Conservation (phyloP, 1,140 invertebrate species). For the Penaeus vannamei region DNA sequence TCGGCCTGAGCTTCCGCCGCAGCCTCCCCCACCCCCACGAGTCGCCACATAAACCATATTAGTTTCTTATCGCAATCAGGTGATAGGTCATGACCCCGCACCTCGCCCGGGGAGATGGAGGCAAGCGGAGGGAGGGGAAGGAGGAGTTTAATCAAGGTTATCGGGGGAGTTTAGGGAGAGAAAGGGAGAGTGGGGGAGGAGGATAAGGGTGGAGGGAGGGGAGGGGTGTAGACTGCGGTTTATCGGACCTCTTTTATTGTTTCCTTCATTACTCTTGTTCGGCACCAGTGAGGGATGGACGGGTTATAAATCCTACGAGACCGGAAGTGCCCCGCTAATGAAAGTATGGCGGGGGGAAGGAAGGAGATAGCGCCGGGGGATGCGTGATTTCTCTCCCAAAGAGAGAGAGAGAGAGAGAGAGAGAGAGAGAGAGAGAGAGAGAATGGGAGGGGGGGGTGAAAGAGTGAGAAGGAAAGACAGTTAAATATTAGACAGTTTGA, state of each 20-base stretch:
- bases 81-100: constrained; percentile 42
- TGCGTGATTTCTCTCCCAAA: not conserved
- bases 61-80: constrained; percentile 54
- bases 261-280: constrained; percentile 54
- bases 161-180: not conserved
- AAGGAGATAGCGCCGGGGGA: not conserved
- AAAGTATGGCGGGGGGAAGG: constrained; percentile 18
- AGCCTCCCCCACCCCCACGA: constrained; percentile 3
- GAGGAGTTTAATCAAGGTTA: not conserved
- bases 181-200: not conserved
- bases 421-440: not conserved
- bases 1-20: constrained; percentile 8
- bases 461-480: too few species aligned
- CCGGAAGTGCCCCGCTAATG: constrained; percentile 35
- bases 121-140: not conserved
- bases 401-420: not conserved
- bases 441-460: too few species aligned
- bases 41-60: constrained; percentile 57
- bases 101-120: constrained; percentile 7
- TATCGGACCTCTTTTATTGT: constrained; percentile 44
- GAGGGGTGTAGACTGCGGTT: not conserved
- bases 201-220: not conserved
- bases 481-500: too few species aligned
- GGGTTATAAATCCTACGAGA: constrained; percentile 31
- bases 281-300: constrained; percentile 38